Evolutionary conservation across 2,797 vertebrate species (phyloP), one percentile per base, ranked within the genome.

Genomic region (Karalla daura): DNA sequence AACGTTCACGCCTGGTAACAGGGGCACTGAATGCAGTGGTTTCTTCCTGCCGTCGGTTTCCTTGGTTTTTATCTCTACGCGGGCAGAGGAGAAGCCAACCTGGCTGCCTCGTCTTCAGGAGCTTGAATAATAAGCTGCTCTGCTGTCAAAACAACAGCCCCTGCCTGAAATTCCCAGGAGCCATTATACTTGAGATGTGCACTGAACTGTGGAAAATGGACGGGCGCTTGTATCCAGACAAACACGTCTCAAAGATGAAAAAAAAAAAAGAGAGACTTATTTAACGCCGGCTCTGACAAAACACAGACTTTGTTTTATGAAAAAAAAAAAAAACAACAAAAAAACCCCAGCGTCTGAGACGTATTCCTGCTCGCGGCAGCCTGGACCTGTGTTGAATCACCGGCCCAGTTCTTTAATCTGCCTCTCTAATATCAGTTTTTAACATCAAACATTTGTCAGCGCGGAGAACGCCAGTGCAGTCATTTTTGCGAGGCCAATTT

Each of bases 101-200:
- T 35, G 37, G n/a, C 10, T 24, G 15, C 17, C 17, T 35, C 17
- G n/a, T 40, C 23, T 37, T 60, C 32, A 44, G 23, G 25, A 49
- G 37, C 37, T 52, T 17, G 35, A 60, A 44, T 59, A 14, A 66
- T 11, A 15, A 49, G 58, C 32, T 21, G 39, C 50, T 52, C 6
- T 23, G 32, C 54, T 18, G 44, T 21, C 18, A 54, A 66, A 78
- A 49, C 36, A 67, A 41, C 28, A 11, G n/a, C 55, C 49, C 15
- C 33, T 55, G 25, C 2, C 13, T 47, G 46, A 53, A 70, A 66
- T 27, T 37, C 51, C 32, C 52, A 27, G 1, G 14, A 21, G 53
- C 24, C 24, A 18, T 33, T 51, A 50, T 40, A 33, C 41, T 46
- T 18, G 28, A 37, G 15, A 17, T 36, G 49, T 74, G 49, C 18